Conservation (phyloP, 35 echinoderm and acorn worm species). For the Diadema setosum region DNA sequence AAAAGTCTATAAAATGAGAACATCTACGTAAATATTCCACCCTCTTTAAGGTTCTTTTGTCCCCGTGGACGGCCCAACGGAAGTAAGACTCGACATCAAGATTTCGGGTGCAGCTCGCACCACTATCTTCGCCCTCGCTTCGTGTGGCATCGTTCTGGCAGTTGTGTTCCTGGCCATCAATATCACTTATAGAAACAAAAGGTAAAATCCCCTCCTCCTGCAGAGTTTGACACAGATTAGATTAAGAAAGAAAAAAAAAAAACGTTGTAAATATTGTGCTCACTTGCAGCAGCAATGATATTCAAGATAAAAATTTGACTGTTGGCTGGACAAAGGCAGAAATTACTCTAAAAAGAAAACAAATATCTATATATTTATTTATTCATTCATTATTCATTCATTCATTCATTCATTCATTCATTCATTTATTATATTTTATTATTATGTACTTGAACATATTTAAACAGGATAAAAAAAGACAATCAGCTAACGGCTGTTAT, state of each 20-base stretch:
- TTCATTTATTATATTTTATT: too few species aligned
- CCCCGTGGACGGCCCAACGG: slow-evolving; percentile 1
- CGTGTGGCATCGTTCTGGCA: background rate
- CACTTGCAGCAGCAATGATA: too few species aligned
- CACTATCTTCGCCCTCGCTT: background rate
- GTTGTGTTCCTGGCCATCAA: background rate
- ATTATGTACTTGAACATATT: too few species aligned
- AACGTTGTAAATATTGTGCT: background rate
- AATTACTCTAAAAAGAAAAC: background rate
- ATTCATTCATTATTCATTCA: too few species aligned
- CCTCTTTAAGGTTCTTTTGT: background rate
- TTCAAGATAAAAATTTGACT: background rate
- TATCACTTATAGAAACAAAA: background rate
- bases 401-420: too few species aligned
- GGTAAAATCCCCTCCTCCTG: background rate
- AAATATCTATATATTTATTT: background rate
- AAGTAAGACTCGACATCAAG: background rate
- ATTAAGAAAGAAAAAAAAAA: background rate
- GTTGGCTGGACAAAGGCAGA: too few species aligned
- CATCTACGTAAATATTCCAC: too few species aligned
- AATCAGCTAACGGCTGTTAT: too few species aligned
- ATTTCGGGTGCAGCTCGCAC: background rate
- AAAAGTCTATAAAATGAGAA: too few species aligned
- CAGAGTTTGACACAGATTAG: too few species aligned
- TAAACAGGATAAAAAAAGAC: too few species aligned